Base-by-base conservation (phyloP, 2,888 invertebrate genomes). In the Subacronicta megacephala region DNA sequence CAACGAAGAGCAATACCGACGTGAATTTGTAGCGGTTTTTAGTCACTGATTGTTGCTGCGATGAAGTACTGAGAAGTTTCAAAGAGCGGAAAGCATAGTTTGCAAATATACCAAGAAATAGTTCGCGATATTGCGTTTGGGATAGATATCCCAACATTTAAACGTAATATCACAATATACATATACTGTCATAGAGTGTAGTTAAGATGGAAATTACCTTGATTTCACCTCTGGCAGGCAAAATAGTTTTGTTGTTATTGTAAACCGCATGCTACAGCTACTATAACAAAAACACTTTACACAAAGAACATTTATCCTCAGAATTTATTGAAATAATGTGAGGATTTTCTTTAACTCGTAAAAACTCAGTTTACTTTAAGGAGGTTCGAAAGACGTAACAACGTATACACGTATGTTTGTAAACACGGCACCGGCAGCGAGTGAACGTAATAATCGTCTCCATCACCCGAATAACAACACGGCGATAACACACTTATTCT, bases 1-100 rank as follows among this genome's bases (percentile, higher is more conserved):
- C 15, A 44, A 41, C 64, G 49, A 62, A 52, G 51, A 63, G 57
- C 49, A 69, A 36, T n/a, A 17, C 31, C 38, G 26, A 20, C 63
- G 10, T 1, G 16, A 47, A 40, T 46, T 40, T 57, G 38, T 45
- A 15, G 31, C 41, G 9, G 51, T 57, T 36, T 67, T 41, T 17
- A 26, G 41, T 23, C 38, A 13, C 7, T n/a, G 38, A 52, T 38
- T 62, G 40, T 49, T 23, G 20, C 12, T 33, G 1, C 9, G 10
- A n/a, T 29, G 29, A 29, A 5, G 3, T 12, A 3, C 29, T 29
- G 29, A 31, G n/a, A 4, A n/a, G 6, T 1, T 9, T 29, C 3
- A 7, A 23, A 23, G 23, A 7, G 2, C 23, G 6, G 2, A 23
- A 23, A 9, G 23, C 1, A 23, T 23, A 23, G 9, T 29, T n/a